Evolutionary conservation across 2,797 vertebrate species (phyloP), one percentile per base, ranked within the genome.

Genomic region (Xiphorhynchus erythropygius): DNA sequence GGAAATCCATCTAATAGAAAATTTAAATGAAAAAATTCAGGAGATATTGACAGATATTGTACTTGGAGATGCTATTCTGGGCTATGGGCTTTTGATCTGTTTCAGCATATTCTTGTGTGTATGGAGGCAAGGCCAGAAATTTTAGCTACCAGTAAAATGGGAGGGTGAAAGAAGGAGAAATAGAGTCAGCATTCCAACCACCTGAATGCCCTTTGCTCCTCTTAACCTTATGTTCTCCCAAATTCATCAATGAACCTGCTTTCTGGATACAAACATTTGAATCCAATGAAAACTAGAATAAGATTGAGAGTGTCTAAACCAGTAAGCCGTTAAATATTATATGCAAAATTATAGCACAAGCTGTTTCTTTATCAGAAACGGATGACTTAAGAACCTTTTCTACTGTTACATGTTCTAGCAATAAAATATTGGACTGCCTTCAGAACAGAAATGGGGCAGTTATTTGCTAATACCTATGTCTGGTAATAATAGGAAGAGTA

Each of bases 231-330:
- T 44, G 21, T 15, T 33, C 21, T 92, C 15, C 13, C 13, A 27
- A 11, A 25, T 11, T 64, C 21, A 46, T n/a, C 30, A 76, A 5
- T 33, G 25, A 70, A 56, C 10, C 15, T 0, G 0, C 11, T 56
- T 8, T 59, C 5, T 57, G 7, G 21, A 13, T 75, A 27, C 17
- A 46, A n/a, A 50, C 3, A 6, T n/a, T 77, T 41, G 46, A 84
- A 70, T 67, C 25, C 47, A 11, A 8, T n/a, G 35, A 70, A 56
- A 75, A 64, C 14, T 44, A n/a, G 44, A n/a, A 12, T 75, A 55
- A 70, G n/a, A 25, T 5, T 81, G 28, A 24, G 5, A 67, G 9
- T 57, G n/a, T 81, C 60, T 28, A 18, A 85, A 46, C 5, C n/a
- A 35, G 5, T 27, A 64, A 82, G 24, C 7, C 12, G 15, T 75